phyloP scores from a whole-genome alignment of 2,888 invertebrate species.

The Lordiphosa andalusiaca region DNA sequence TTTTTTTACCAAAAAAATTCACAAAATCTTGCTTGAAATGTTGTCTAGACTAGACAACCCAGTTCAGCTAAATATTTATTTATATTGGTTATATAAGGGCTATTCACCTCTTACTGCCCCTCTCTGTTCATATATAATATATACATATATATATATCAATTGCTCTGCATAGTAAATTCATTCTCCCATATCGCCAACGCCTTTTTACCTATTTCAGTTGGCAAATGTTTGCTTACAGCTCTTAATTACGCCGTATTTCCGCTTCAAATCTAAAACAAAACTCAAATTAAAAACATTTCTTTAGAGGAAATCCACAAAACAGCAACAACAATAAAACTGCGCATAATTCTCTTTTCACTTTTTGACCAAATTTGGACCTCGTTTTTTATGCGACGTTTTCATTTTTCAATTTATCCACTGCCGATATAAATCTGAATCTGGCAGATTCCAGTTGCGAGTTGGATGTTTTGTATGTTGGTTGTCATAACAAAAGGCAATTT shows the following conservation, averaged over 20 bases:
- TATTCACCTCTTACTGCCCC: too few relatives aligned
- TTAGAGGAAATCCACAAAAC: constrained; percentile 61
- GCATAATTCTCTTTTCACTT: constrained; percentile 70
- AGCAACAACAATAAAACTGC: constrained; percentile 35
- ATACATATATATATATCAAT: background rate
- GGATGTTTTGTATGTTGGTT: background rate
- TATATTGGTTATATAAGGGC: too few relatives aligned
- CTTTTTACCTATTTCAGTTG: constrained; percentile 7
- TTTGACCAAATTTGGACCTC: constrained; percentile 63
- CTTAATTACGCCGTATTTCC: constrained; percentile 62
- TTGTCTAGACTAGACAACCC: too few relatives aligned
- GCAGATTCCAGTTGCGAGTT: constrained; percentile 13
- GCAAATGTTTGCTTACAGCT: constrained; percentile 30
- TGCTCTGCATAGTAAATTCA: constrained; percentile 17
- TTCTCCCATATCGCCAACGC: constrained; percentile 57
- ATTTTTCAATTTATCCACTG: constrained; percentile 55
- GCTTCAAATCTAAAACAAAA: constrained; percentile 35
- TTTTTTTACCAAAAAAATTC: too few relatives aligned
- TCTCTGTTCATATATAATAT: background rate
- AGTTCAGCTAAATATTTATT: too few relatives aligned
- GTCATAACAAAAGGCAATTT: constrained; percentile 67
- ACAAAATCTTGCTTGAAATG: too few relatives aligned
- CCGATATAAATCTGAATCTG: constrained; percentile 29
- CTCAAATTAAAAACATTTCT: constrained; percentile 44
- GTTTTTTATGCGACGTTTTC: constrained; percentile 38